Evolutionary conservation across 1,140 invertebrate species (phyloP).

Genomic region (Ips typographus): DNA sequence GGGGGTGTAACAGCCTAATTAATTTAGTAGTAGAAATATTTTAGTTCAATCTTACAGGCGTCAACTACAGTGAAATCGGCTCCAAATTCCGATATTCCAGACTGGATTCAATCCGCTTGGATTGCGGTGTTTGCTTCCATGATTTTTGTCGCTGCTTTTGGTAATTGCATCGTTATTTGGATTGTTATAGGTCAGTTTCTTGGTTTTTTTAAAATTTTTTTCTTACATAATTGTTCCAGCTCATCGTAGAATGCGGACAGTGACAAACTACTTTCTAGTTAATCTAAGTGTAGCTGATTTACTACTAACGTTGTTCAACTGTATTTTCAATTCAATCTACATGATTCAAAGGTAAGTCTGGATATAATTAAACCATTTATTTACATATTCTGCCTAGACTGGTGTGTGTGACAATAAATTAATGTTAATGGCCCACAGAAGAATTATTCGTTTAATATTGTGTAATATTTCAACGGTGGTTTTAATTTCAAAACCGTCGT

Average conservation of each 20-base stretch:
- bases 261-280: conserved; percentile 95
- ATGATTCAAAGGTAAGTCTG: conserved; percentile 68
- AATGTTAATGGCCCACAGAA: too few relatives aligned
- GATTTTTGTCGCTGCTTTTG: conserved; percentile 74
- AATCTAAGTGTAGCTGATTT: conserved; percentile 91
- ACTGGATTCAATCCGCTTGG: conserved; percentile 71
- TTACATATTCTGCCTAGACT: too few relatives aligned
- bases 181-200: conserved; percentile 73
- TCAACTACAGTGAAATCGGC: not conserved
- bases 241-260: conserved; percentile 89
- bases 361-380: too few relatives aligned
- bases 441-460: too few relatives aligned
- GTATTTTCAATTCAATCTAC: conserved; percentile 91
- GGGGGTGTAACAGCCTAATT: too few relatives aligned
- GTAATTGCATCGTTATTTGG: conserved; percentile 87
- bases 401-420: too few relatives aligned
- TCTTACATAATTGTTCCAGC: conserved; percentile 54
- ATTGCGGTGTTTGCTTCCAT: conserved; percentile 70
- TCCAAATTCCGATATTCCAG: conserved; percentile 48
- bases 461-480: too few relatives aligned
- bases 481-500: too few relatives aligned
- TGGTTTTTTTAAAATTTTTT: not conserved
- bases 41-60: too few relatives aligned
- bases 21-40: too few relatives aligned
- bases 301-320: conserved; percentile 89